These are phyloP conservation scores for Zaprionus taronus DNA, from an alignment of 1,140 invertebrate species.

Conservation along the genomic window DNA sequence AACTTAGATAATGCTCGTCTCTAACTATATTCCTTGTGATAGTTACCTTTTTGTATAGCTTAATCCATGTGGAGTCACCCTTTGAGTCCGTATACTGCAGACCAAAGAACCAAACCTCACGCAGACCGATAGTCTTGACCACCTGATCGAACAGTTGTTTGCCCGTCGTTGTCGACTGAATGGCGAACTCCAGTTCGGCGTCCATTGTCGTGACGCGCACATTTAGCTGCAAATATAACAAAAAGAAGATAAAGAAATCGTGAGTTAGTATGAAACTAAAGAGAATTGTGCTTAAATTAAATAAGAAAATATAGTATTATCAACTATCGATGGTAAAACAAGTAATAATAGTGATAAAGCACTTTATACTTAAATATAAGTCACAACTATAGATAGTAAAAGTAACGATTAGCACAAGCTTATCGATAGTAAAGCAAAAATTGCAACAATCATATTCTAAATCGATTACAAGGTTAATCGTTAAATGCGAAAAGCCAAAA, in stretches of 20 bases:
- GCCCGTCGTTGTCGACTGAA: conserved; percentile 99
- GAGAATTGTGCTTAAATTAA: too few species aligned
- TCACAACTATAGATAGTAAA: neutral
- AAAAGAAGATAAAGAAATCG: neutral
- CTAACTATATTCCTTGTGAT: neutral
- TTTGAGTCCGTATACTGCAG: conserved; percentile 99
- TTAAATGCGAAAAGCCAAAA: too few species aligned
- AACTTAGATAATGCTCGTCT: neutral
- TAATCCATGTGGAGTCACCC: conserved; percentile 99
- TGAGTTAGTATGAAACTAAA: too few species aligned
- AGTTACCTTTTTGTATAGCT: conserved; percentile 99
- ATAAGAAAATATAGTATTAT: too few species aligned
- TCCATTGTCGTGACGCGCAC: conserved; percentile 99
- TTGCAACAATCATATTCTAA: too few species aligned
- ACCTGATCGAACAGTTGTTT: conserved; percentile 99
- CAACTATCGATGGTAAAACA: neutral
- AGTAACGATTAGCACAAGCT: neutral
- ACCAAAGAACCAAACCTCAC: conserved; percentile 99
- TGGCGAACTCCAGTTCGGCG: conserved; percentile 99
- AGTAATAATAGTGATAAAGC: too few species aligned
- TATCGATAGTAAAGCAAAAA: neutral
- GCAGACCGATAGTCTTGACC: conserved; percentile 98
- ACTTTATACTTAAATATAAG: too few species aligned
- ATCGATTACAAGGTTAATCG: too few species aligned
- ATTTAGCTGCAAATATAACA: conserved; percentile 91